Evolutionary conservation across 2,888 invertebrate species (phyloP).

Genomic region (Mechanitis messenoides): DNA sequence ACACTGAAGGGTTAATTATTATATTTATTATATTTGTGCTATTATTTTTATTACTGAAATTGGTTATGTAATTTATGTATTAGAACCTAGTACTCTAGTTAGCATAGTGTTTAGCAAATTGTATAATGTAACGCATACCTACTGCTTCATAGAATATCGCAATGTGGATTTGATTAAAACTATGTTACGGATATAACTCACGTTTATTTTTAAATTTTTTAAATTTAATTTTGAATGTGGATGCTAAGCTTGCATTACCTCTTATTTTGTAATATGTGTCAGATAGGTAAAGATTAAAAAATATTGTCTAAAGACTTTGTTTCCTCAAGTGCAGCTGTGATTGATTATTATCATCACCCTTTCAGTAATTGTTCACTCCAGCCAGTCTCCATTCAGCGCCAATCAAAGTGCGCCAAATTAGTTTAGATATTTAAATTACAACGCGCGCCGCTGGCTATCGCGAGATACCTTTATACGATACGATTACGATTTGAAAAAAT

Average conservation of each 20-base stretch:
- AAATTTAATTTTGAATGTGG: too few species aligned
- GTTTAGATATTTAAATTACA: slow-evolving; percentile 73
- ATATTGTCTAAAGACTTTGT: neutral
- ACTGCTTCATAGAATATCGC: too few species aligned
- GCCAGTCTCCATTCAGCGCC: slow-evolving; percentile 46
- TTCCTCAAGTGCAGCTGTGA: slow-evolving; percentile 1
- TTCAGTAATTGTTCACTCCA: slow-evolving; percentile 39
- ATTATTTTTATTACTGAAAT: neutral
- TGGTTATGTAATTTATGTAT: too few species aligned
- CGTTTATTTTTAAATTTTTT: too few species aligned
- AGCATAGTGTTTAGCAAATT: too few species aligned
- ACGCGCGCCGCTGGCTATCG: slow-evolving; percentile 48
- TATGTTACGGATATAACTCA: too few species aligned
- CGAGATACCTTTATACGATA: slow-evolving; percentile 15
- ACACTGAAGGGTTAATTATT: neutral
- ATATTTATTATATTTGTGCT: neutral
- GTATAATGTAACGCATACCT: too few species aligned
- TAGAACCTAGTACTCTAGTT: too few species aligned
- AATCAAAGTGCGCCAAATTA: slow-evolving; percentile 70
- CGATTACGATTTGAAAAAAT: slow-evolving; percentile 11
- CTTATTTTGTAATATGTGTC: too few species aligned
- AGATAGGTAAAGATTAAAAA: neutral
- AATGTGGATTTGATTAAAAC: too few species aligned
- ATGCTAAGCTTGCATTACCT: too few species aligned
- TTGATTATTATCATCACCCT: slow-evolving; percentile 5